Conservation (phyloP, 1,140 invertebrate species). For the Ostrea denselamellosa region DNA sequence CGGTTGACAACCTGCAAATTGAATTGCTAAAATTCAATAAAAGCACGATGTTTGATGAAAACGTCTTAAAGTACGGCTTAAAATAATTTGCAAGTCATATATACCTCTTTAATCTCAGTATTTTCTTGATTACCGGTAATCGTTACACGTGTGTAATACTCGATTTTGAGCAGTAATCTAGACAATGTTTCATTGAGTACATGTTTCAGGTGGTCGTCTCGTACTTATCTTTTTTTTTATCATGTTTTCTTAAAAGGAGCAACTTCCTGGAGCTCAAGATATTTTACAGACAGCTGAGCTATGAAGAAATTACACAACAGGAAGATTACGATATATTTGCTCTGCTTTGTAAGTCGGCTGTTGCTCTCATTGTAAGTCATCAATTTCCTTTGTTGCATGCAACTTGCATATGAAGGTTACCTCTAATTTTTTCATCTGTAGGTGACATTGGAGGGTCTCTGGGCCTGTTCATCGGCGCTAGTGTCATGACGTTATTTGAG, state of each 20-base stretch:
- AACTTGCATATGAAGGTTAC: background rate
- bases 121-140: too few species aligned
- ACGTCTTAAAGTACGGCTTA: conserved; percentile 59
- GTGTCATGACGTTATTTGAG: conserved; percentile 68
- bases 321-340: conserved; percentile 65
- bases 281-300: conserved; percentile 65
- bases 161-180: too few species aligned
- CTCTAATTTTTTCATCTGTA: conserved; percentile 51
- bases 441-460: conserved; percentile 74
- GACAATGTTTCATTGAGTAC: background rate
- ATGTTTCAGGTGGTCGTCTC: background rate
- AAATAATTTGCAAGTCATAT: too few species aligned
- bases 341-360: conserved; percentile 64
- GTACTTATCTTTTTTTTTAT: background rate
- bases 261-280: conserved; percentile 67
- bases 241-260: conserved; percentile 57
- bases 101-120: background rate
- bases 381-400: background rate
- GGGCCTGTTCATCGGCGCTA: conserved; percentile 72
- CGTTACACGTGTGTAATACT: too few species aligned
- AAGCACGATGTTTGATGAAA: conserved; percentile 52
- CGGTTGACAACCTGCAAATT: conserved; percentile 50
- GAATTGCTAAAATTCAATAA: conserved; percentile 52
- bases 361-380: background rate
- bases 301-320: conserved; percentile 67